These are phyloP conservation scores for Rutpela maculata DNA, from an alignment of 2,888 invertebrate species.

Conservation along the genomic window DNA sequence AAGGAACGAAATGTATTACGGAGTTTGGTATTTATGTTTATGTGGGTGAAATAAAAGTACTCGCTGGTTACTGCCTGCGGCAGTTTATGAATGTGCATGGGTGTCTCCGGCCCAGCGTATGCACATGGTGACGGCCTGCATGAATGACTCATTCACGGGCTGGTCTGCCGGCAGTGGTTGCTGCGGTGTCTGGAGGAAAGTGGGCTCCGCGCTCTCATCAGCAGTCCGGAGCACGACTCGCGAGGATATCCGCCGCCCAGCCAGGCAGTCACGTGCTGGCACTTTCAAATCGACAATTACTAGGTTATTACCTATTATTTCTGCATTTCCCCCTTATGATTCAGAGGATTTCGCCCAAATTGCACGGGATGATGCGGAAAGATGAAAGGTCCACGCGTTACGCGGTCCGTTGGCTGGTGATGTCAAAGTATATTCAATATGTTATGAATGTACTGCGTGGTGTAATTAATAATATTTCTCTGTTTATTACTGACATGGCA, in stretches of 20 bases:
- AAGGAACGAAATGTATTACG: conserved; percentile 8
- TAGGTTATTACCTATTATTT: conserved; percentile 32
- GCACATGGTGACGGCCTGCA: conserved; percentile 22
- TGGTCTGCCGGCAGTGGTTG: conserved; percentile 20
- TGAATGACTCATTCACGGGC: conserved; percentile 41
- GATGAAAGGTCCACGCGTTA: not conserved
- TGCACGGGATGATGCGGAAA: not conserved
- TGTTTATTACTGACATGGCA: too few species aligned
- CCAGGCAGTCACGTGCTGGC: conserved; percentile 46
- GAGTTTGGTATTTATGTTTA: not conserved
- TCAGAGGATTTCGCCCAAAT: conserved; percentile 19
- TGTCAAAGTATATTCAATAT: not conserved
- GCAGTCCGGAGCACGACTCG: conserved; percentile 65
- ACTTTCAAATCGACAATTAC: conserved; percentile 40
- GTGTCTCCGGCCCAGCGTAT: conserved; percentile 33
- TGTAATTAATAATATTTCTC: too few species aligned
- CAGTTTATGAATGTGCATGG: conserved; percentile 41
- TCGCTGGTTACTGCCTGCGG: conserved; percentile 17
- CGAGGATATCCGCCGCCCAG: conserved; percentile 68
- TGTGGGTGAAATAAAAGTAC: conserved; percentile 36
- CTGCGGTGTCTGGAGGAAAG: conserved; percentile 40
- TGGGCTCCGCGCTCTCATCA: conserved; percentile 66
- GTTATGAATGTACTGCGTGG: too few species aligned
- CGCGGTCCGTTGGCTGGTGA: not conserved
- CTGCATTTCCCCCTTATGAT: conserved; percentile 32